phyloP scores from a whole-genome alignment of 2,888 invertebrate genomes.

The Drosophila prolongata region DNA sequence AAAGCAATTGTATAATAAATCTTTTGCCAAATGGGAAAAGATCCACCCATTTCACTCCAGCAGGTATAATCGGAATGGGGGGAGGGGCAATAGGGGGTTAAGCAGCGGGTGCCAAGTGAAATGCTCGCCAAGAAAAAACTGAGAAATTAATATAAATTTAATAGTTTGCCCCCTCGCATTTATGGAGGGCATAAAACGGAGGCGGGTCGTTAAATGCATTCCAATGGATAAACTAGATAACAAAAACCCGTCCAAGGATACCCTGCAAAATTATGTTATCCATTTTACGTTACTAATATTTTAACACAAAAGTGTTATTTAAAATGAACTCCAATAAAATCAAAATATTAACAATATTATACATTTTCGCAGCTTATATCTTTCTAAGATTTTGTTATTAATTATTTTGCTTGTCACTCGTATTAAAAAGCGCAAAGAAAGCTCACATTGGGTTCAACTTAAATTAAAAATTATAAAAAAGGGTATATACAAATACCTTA shows the following conservation, averaged over 20 bases:
- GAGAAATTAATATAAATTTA: constrained; percentile 79
- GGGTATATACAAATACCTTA: background rate
- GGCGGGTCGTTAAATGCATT: constrained; percentile 65
- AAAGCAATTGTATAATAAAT: constrained; percentile 79
- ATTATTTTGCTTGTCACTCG: too few relatives aligned
- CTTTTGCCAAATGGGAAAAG: constrained; percentile 68
- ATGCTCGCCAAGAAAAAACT: constrained; percentile 46
- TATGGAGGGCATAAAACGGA: constrained; percentile 51
- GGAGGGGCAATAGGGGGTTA: background rate
- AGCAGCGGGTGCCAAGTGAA: constrained; percentile 57
- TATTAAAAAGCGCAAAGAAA: too few relatives aligned
- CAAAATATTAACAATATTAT: too few relatives aligned
- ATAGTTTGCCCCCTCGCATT: constrained; percentile 75
- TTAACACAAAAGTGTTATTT: too few relatives aligned
- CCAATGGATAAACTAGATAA: constrained; percentile 4
- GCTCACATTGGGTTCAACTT: too few relatives aligned
- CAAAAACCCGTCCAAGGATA: background rate
- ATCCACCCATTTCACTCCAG: constrained; percentile 21
- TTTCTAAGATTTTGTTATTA: too few relatives aligned
- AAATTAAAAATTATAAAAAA: background rate
- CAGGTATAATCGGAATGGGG: constrained; percentile 14
- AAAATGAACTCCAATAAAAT: too few relatives aligned
- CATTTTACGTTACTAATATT: too few relatives aligned
- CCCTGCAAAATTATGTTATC: background rate
- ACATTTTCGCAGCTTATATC: too few relatives aligned